A percentile compares a stretch with the other conserved stretches of the same genome.
Evolutionary conservation across 2,888 invertebrate species (phyloP).

Genomic region (Diadromus collaris): DNA sequence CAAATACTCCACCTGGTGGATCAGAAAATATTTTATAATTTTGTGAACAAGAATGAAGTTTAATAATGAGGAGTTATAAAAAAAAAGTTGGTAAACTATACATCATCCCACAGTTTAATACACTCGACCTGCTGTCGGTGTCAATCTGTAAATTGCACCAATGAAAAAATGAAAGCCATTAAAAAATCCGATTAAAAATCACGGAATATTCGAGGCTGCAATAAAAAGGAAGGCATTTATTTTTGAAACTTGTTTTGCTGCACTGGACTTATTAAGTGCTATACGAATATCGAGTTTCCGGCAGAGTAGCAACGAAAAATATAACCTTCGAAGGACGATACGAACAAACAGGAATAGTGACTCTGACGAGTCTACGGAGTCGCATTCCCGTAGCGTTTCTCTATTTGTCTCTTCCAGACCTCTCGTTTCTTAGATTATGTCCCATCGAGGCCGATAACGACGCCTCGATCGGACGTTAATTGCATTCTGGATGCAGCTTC

Average conservation of each 20-base stretch:
- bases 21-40: neutral
- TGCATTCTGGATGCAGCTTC: slow-evolving; percentile 33
- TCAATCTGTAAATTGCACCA: neutral
- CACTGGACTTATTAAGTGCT: neutral
- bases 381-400: slow-evolving; percentile 13
- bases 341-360: slow-evolving; percentile 6
- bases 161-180: neutral
- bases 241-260: neutral
- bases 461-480: slow-evolving; percentile 51
- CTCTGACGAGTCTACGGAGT: slow-evolving; percentile 32
- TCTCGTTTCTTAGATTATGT: slow-evolving; percentile 36
- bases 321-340: slow-evolving; percentile 3
- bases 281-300: neutral
- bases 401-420: slow-evolving; percentile 15
- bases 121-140: too few relatives aligned
- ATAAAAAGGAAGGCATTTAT: neutral
- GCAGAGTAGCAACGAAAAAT: slow-evolving; percentile 12
- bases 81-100: too few relatives aligned
- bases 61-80: neutral
- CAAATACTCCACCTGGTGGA: neutral
- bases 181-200: neutral
- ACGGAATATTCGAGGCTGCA: neutral
- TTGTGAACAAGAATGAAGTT: neutral
- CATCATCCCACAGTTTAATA: too few relatives aligned
- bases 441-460: slow-evolving; percentile 48